phyloP scores from a whole-genome alignment of 2,888 invertebrate species.

The Drosophila gaucha region DNA sequence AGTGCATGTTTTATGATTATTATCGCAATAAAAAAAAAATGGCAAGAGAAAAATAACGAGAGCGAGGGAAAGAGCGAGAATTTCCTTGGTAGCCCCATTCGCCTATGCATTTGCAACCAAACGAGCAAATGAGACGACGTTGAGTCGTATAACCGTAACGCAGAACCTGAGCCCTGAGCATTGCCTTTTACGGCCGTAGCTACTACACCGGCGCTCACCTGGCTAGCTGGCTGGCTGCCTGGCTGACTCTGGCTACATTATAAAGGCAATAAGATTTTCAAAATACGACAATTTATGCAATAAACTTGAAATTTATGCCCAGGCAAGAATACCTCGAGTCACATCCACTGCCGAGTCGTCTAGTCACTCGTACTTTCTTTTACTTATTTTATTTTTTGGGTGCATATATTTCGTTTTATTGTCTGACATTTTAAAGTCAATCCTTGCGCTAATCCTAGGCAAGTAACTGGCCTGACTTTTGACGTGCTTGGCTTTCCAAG shows the following conservation, averaged over 20 bases:
- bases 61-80: background rate
- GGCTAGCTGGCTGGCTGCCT: constrained; percentile 17
- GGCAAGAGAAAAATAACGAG: constrained; percentile 24
- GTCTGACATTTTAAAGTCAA: constrained; percentile 73
- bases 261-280: constrained; percentile 82
- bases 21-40: constrained; percentile 74
- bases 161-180: constrained; percentile 16
- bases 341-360: constrained; percentile 32
- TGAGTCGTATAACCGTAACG: constrained; percentile 20
- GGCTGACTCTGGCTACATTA: constrained; percentile 58
- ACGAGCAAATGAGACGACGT: constrained; percentile 70
- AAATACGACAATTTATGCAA: constrained; percentile 82
- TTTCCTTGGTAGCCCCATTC: constrained; percentile 12
- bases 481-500: constrained; percentile 20
- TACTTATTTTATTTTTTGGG: constrained; percentile 23
- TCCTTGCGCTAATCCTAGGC: constrained; percentile 71
- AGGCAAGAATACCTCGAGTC: constrained; percentile 22
- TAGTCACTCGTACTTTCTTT: constrained; percentile 32
- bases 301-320: constrained; percentile 79
- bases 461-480: constrained; percentile 65
- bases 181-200: constrained; percentile 25
- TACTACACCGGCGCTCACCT: background rate
- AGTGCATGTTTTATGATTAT: constrained; percentile 81
- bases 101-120: constrained; percentile 60
- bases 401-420: constrained; percentile 49